Base-by-base conservation (phyloP, 2,888 invertebrate species). In the Orthosia gothica region DNA sequence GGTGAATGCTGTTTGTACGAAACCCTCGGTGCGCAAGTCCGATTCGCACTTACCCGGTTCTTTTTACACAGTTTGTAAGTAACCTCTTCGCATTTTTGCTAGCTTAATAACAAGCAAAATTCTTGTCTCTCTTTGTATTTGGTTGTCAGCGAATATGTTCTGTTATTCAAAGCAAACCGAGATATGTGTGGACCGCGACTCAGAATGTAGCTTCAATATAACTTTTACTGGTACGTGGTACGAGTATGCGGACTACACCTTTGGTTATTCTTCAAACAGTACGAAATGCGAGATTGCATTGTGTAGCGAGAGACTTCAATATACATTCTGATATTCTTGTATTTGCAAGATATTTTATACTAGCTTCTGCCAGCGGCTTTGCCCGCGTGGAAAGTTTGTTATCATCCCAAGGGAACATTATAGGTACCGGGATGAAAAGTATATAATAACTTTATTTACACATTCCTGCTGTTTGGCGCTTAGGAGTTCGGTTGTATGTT, bases 211-310 rank as follows among this genome's bases (percentile, higher is more conserved):
- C 66, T 82, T 65, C 57, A 54, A 78, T 66, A 57, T 49, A 32
- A 32, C 1, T 40, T 9, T 40, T 40, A 40, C 40, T 40, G n/a
- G n/a, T n/a, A n/a, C 40, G 40, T 40, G 26, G 12, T 45, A 57
- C 9, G 49, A 64, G n/a, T 55, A 20, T 40, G 54, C 64, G 23
- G 13, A 32, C 55, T 23, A 50, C 20, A 18, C 49, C 12, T 32
- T 13, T 32, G 5, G 65, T 52, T 76, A 54, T 45, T 68, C 54
- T 76, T 61, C 59, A 81, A 82, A 64, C 26, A 55, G 18, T 61
- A 59, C 1, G 23, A 74, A 54, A 75, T 26, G 64, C 49, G 47
- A n/a, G 50, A 79, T 82, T 64, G 50, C 55, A 47, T 57, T 59
- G 16, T 57, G 77, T 45, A 54, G n/a, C 1, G 40, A 74, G 49